phyloP scores from a whole-genome alignment of 2,113 vertebrate genomes.

The Serinus canaria region DNA sequence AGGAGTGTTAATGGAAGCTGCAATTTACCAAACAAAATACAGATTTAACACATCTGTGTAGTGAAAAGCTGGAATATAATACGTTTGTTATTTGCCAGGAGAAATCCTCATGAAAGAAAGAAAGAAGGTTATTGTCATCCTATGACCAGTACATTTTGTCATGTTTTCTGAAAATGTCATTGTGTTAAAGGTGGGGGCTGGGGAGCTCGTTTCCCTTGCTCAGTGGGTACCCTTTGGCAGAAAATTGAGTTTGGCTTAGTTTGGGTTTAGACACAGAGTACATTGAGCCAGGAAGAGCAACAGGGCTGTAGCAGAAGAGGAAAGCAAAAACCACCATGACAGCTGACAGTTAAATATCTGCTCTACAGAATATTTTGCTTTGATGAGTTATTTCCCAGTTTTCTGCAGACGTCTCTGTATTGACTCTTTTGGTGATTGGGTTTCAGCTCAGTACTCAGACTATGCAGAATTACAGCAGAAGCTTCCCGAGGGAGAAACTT shows the following conservation, averaged over 20 bases:
- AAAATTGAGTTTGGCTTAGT: not conserved
- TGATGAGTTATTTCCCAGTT: not conserved
- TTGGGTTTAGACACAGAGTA: not conserved
- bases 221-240: not conserved
- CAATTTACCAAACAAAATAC: not conserved
- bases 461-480: not conserved
- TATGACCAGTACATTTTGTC: not conserved
- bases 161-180: not conserved
- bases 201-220: not conserved
- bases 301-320: not conserved
- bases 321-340: not conserved
- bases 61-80: not conserved
- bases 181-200: not conserved
- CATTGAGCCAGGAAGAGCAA: not conserved
- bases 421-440: not conserved
- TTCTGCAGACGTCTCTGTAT: not conserved
- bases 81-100: not conserved
- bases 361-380: not conserved
- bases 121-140: not conserved
- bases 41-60: not conserved
- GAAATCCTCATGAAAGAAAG: not conserved
- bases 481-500: not conserved
- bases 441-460: not conserved
- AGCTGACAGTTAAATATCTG: not conserved
- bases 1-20: not conserved